Base-by-base conservation (phyloP, 2,113 vertebrate genomes). In the Machaerirhynchus nigripectus region DNA sequence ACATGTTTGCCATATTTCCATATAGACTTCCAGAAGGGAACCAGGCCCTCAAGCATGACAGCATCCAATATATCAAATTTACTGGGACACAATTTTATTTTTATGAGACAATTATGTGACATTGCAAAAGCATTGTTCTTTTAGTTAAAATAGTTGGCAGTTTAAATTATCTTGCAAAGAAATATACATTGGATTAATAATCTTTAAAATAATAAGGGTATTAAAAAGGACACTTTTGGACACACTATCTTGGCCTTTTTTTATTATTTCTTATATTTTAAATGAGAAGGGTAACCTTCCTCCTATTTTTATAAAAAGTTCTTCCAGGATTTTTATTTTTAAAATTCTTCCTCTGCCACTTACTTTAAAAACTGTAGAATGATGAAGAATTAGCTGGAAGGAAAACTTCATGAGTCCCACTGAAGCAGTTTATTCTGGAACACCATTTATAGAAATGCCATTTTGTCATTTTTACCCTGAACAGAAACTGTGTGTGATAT, bases 401-500 rank as follows among this genome's bases (percentile, higher is more conserved):
- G 56, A 90, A 95, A 93, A 87, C 89, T 95, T 97, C 95, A 81
- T 76, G 93, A 97, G 81, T 88, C 89, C 57, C 13, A 93, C 82
- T 93, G 90, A 91, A 85, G 83, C 84, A 84, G 86, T 90, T 97
- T 93, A 95, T 96, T 97, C 95, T 95, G 92, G 95, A 92, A 96
- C 91, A 93, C 96, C 96, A 81, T 95, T 97, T 97, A 97, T 97
- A 97, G 97, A 98, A 96, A 96, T 93, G 90, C 80, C 76, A 87
- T 94, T 94, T 97, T 96, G 94, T 96, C 96, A 90, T 97, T 97
- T 97, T 95, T 96, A 95, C 95, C 96, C 95, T 95, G 94, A 97
- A 97, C 94, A 96, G 65, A 97, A 95, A 96, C 95, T 94, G 93
- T 96, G 92, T 97, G 97, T 96, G 97, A 96, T 98, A 98, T 97